Evolutionary conservation across 2,888 invertebrate species (phyloP).

Genomic region (Neoitamus cyanurus): DNA sequence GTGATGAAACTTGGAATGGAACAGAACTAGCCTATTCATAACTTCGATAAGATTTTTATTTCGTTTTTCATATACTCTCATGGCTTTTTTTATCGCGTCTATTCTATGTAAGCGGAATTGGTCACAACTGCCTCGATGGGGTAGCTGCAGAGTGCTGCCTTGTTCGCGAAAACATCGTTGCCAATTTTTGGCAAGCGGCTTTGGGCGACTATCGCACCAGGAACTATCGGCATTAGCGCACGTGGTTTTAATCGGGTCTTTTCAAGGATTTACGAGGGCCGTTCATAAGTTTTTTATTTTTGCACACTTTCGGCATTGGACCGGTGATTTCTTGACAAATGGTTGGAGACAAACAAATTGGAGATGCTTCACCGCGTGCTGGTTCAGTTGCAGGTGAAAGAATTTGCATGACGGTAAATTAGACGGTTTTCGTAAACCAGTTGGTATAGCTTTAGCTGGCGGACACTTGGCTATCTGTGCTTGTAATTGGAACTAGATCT

Average conservation of each 20-base stretch:
- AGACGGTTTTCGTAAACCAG: neutral
- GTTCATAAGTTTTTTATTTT: neutral
- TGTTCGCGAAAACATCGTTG: neutral
- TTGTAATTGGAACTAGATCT: neutral
- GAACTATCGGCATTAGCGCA: neutral
- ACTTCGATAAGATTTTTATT: neutral
- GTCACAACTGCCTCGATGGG: neutral
- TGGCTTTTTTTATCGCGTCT: neutral
- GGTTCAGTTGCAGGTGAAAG: neutral
- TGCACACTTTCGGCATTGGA: neutral
- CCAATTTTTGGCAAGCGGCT: neutral
- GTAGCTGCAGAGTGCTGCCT: neutral
- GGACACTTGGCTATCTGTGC: neutral
- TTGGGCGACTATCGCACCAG: neutral
- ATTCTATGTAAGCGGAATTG: neutral
- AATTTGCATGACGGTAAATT: neutral
- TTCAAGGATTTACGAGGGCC: neutral
- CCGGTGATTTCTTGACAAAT: neutral
- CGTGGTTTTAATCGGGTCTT: neutral
- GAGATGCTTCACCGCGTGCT: neutral
- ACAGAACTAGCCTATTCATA: slow-evolving; percentile 22
- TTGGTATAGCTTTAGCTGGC: neutral
- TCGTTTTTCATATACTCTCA: neutral
- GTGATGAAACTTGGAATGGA: neutral
- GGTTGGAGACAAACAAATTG: neutral